Conservation (phyloP, 2,113 vertebrate genomes). For the Ramphastos sulfuratus region DNA sequence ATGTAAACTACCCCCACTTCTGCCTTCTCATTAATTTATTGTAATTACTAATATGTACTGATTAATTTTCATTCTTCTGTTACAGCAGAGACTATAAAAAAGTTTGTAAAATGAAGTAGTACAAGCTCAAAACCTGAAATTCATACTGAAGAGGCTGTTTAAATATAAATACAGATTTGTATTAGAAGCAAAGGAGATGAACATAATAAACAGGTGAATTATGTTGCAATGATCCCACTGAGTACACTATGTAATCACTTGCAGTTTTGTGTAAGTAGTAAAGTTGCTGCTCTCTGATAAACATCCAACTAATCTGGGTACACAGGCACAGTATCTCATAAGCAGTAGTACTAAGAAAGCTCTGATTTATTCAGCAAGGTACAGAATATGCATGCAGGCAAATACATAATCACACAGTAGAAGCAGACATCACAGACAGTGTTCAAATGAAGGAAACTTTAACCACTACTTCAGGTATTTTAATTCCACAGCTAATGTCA, state of each 20-base stretch:
- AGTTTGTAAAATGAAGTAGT: background rate
- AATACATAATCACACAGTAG: background rate
- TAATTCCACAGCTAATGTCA: background rate
- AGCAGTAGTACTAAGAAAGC: background rate
- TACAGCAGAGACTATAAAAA: background rate
- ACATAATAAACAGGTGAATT: background rate
- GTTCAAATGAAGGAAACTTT: background rate
- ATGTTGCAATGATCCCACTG: background rate
- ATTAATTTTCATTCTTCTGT: conserved; percentile 5
- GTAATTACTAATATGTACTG: background rate
- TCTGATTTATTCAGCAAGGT: conserved; percentile 4
- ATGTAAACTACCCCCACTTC: conserved; percentile 20
- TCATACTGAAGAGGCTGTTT: background rate
- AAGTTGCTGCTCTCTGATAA: background rate
- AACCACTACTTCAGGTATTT: background rate
- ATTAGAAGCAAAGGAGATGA: background rate
- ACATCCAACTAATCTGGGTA: background rate
- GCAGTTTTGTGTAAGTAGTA: background rate
- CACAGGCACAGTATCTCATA: background rate
- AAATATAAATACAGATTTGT: background rate
- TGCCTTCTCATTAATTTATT: conserved; percentile 44
- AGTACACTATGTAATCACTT: background rate
- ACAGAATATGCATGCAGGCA: conserved; percentile 10
- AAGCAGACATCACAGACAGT: background rate
- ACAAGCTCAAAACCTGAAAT: background rate